These are phyloP conservation scores for Antechinus flavipes DNA, from an alignment of 2,113 vertebrate genomes.

Conservation along the genomic window DNA sequence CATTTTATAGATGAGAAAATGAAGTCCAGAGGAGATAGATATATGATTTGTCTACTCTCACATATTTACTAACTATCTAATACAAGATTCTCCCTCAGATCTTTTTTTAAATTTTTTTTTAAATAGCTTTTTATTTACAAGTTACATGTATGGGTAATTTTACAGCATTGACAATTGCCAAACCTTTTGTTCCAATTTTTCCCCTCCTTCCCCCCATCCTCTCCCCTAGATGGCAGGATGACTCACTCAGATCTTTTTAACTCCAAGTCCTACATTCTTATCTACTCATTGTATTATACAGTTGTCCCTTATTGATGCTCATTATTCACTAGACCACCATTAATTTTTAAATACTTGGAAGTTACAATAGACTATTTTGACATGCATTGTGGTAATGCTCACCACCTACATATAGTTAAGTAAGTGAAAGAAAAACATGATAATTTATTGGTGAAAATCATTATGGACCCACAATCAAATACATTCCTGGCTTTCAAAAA, in stretches of 20 bases:
- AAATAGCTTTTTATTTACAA: no score
- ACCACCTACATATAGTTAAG: neutral
- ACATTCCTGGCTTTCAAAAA: neutral
- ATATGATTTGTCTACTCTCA: neutral
- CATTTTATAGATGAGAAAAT: neutral
- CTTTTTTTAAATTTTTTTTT: neutral
- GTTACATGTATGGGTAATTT: no score
- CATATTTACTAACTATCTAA: neutral
- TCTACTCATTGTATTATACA: neutral
- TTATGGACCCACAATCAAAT: neutral
- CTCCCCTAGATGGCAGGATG: no score
- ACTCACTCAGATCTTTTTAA: neutral
- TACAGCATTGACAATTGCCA: no score
- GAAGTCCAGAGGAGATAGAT: neutral
- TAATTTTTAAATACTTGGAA: neutral
- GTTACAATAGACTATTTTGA: neutral
- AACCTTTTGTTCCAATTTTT: no score
- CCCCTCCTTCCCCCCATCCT: no score
- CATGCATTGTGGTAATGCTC: neutral
- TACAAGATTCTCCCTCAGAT: neutral
- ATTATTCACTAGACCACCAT: neutral
- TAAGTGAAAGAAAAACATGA: neutral
- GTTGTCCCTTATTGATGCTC: neutral
- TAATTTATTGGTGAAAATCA: neutral
- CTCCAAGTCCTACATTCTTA: neutral